phyloP scores from a whole-genome alignment of 2,888 invertebrate species.

The Scaeva pyrastri region DNA sequence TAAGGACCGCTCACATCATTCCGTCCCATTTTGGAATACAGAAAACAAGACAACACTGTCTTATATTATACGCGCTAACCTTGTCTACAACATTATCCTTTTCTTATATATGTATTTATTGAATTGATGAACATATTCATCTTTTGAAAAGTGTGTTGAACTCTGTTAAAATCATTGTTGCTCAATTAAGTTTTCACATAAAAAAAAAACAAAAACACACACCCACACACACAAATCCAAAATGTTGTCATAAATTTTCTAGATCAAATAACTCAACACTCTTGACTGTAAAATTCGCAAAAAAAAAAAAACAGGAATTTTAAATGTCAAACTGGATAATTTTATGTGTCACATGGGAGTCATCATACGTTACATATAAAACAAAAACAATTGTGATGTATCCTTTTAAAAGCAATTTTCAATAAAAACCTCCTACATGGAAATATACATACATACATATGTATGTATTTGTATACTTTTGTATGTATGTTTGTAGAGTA shows the following conservation, averaged over 20 bases:
- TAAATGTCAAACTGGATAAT: slow-evolving; percentile 46
- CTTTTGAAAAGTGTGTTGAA: too few relatives aligned
- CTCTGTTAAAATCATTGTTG: neutral
- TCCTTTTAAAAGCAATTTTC: slow-evolving; percentile 43
- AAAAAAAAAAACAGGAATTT: slow-evolving; percentile 1
- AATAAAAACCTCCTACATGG: neutral
- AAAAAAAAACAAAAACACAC: neutral
- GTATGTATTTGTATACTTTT: too few relatives aligned
- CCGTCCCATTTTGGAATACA: too few relatives aligned
- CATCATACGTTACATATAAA: slow-evolving; percentile 14
- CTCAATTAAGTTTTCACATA: neutral
- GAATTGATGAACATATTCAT: too few relatives aligned
- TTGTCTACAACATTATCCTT: too few relatives aligned
- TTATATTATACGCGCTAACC: too few relatives aligned
- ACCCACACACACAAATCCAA: neutral
- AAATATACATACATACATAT: too few relatives aligned
- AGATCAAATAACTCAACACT: slow-evolving; percentile 9
- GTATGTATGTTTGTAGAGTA: neutral
- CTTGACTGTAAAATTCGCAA: neutral
- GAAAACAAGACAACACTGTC: too few relatives aligned
- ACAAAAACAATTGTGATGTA: slow-evolving; percentile 23
- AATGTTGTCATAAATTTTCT: neutral
- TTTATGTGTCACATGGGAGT: slow-evolving; percentile 22
- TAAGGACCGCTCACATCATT: too few relatives aligned
- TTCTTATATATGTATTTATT: too few relatives aligned